These are phyloP conservation scores for Philereme transversata DNA, from an alignment of 2,888 invertebrate genomes.

Conservation along the genomic window DNA sequence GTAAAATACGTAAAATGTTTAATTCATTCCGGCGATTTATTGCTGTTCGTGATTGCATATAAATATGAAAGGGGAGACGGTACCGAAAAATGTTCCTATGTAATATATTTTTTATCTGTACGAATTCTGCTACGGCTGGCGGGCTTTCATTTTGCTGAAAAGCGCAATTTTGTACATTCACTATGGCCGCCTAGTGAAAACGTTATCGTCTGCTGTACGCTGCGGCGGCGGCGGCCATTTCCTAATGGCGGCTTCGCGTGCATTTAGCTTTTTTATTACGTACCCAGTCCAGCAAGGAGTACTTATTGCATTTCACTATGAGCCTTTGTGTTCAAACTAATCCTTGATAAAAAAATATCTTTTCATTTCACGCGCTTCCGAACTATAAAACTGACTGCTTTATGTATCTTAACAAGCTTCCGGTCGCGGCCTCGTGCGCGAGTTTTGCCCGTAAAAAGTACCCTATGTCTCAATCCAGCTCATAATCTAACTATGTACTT, in stretches of 20 bases:
- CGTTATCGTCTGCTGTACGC: slow-evolving; percentile 70
- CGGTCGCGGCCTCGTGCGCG: too few relatives aligned
- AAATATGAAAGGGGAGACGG: slow-evolving; percentile 56
- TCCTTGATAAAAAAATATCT: slow-evolving; percentile 29
- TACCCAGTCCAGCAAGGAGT: slow-evolving; percentile 50
- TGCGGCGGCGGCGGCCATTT: slow-evolving; percentile 70
- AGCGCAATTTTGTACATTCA: slow-evolving; percentile 80
- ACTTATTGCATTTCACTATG: slow-evolving; percentile 45
- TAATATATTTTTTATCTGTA: slow-evolving; percentile 57
- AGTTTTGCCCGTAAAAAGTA: too few relatives aligned
- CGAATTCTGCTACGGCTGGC: slow-evolving; percentile 65
- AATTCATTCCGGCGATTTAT: slow-evolving; percentile 53
- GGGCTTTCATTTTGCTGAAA: slow-evolving; percentile 77
- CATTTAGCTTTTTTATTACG: slow-evolving; percentile 70
- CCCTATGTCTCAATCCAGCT: too few relatives aligned
- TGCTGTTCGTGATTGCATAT: slow-evolving; percentile 57
- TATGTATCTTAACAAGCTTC: slow-evolving; percentile 5
- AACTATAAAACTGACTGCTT: slow-evolving; percentile 15
- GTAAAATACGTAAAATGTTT: slow-evolving; percentile 36
- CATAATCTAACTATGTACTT: too few relatives aligned
- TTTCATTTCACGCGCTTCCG: slow-evolving; percentile 24
- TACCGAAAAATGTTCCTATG: slow-evolving; percentile 51
- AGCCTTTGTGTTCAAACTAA: slow-evolving; percentile 39
- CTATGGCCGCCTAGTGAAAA: slow-evolving; percentile 74
- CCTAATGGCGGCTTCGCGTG: slow-evolving; percentile 80